Evolutionary conservation across 2,797 vertebrate species (phyloP).

Genomic region (Coccyzus lansbergi): DNA sequence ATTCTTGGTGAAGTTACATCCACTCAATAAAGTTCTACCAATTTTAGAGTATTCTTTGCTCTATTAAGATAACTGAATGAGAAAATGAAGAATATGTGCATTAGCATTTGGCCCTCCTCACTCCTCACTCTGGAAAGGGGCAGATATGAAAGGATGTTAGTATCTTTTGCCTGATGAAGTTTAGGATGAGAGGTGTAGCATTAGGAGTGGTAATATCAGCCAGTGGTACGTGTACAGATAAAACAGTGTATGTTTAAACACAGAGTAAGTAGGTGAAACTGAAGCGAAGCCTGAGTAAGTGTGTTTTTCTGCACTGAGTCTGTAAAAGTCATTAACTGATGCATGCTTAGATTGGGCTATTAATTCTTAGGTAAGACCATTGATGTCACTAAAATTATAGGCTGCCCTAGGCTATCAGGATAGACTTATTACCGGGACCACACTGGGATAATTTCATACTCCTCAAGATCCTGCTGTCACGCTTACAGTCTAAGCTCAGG

Average conservation of each 20-base stretch:
- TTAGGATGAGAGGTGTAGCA: neutral
- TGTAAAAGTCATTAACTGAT: neutral
- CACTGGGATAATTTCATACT: constrained; percentile 11
- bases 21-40: neutral
- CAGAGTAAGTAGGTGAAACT: neutral
- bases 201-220: neutral
- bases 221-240: fast-evolving
- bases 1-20: neutral
- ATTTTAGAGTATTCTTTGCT: neutral
- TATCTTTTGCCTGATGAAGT: neutral
- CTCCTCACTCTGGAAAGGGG: neutral
- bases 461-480: constrained; percentile 56
- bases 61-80: neutral
- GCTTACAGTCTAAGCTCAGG: constrained; percentile 19
- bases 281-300: neutral
- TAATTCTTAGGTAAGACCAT: neutral
- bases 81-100: neutral
- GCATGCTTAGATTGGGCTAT: neutral
- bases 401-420: neutral
- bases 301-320: neutral
- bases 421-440: neutral
- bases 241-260: neutral
- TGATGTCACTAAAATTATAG: neutral
- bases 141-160: neutral
- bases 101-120: neutral